phyloP scores from a whole-genome alignment of 1,140 invertebrate species.

The Papilio xuthus region DNA sequence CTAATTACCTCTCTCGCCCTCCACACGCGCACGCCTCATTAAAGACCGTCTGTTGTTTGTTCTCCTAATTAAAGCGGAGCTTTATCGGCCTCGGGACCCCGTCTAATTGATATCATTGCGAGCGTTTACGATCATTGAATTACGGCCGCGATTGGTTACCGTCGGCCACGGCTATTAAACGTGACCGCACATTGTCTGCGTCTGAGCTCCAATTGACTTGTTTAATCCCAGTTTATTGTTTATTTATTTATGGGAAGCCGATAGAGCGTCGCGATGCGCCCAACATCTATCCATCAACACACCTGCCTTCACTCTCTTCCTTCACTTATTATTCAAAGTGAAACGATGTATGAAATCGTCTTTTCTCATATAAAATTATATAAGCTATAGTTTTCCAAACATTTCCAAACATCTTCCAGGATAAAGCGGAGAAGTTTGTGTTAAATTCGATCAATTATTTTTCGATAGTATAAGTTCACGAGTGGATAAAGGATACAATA shows the following conservation, averaged over 20 bases:
- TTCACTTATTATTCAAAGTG: not conserved
- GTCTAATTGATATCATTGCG: slow-evolving; percentile 80
- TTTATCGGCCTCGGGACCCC: slow-evolving; percentile 70
- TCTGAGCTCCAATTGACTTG: slow-evolving; percentile 69
- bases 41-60: slow-evolving; percentile 78
- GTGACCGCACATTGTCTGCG: slow-evolving; percentile 73
- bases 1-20: slow-evolving; percentile 69
- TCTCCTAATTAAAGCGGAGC: slow-evolving; percentile 79
- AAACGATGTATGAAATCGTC: not conserved
- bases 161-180: slow-evolving; percentile 68
- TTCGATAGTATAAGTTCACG: slow-evolving; percentile 54
- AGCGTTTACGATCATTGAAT: slow-evolving; percentile 78
- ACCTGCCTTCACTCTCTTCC: not conserved
- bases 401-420: not conserved
- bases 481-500: slow-evolving; percentile 67
- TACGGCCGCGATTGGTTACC: slow-evolving; percentile 70
- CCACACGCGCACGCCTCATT: slow-evolving; percentile 74
- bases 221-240: slow-evolving; percentile 77
- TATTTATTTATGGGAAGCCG: slow-evolving; percentile 70
- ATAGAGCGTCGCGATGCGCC: slow-evolving; percentile 11
- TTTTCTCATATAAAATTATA: too few relatives aligned
- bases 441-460: slow-evolving; percentile 48
- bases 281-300: slow-evolving; percentile 19
- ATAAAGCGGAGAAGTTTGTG: not conserved
- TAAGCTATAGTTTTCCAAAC: not conserved